Evolutionary conservation across 2,797 vertebrate species (phyloP).

Genomic region (Setipinna tenuifilis): DNA sequence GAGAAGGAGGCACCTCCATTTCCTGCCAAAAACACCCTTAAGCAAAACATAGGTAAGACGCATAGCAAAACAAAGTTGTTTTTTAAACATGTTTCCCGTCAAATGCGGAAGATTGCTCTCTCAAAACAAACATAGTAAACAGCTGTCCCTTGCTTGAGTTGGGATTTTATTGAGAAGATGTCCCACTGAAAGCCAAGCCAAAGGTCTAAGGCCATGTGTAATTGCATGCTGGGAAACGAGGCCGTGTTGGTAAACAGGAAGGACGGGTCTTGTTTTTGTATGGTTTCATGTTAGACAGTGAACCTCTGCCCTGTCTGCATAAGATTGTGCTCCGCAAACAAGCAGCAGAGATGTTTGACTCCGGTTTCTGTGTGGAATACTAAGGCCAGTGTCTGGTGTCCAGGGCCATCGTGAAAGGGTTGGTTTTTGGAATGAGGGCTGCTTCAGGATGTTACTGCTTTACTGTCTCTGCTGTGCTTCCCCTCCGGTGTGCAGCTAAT

Average conservation of each 20-base stretch:
- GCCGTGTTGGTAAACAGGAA: not conserved
- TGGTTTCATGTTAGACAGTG: not conserved
- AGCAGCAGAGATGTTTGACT: not conserved
- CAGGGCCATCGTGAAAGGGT: not conserved
- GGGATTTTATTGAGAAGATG: not conserved
- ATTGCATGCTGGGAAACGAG: constrained; percentile 3
- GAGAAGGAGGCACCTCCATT: constrained; percentile 60
- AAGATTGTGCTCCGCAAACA: constrained; percentile 20
- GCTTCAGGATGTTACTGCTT: constrained; percentile 2
- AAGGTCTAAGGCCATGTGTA: not conserved
- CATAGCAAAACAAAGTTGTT: not conserved
- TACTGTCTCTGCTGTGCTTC: not conserved
- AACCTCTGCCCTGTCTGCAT: not conserved
- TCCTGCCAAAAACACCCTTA: constrained; percentile 66
- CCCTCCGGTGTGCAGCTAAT: not conserved
- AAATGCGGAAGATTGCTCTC: not conserved
- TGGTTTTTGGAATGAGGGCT: not conserved
- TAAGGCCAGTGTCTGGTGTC: not conserved
- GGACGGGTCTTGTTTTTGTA: not conserved
- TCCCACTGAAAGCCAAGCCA: not conserved
- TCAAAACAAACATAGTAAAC: not conserved
- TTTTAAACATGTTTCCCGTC: not conserved
- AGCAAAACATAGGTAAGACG: constrained; percentile 82
- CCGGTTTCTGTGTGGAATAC: not conserved
- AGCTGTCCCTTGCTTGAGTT: not conserved